Base-by-base conservation (phyloP, 2,888 invertebrate species). In the Hoplodrina ambigua region DNA sequence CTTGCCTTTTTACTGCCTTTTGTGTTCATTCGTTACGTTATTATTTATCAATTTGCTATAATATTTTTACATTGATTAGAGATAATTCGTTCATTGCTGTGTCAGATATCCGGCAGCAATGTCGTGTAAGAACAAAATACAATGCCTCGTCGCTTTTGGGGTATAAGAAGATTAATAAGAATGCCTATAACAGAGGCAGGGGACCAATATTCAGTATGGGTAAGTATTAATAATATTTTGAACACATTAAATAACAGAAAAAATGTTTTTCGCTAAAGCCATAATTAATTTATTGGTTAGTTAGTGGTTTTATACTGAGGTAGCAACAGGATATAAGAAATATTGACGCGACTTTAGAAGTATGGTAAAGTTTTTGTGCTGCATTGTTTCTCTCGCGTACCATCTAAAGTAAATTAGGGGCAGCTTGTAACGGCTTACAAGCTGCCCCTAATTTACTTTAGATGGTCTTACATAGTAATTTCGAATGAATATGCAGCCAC, bases 161-260 rank as follows among this genome's bases (percentile, higher is more conserved):
- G 89, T 82, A 75, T 95, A 83, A 96, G 95, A 81, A 96, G 96
- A 81, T 93, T 97, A 93, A 92, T 97, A 83, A 94, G 90, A 86
- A 97, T 97, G 97, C 95, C 96, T 85, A 81, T 94, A 37, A 88
- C 91, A 30, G 96, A 95, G 81, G 83, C 92, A 72, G 93, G 92
- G 71, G 96, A 97, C 89, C 96, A 97, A 88, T 97, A 97, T 92
- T 96, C 97, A 71, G 93, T 96, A 84, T 97, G 96, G 97, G 97
- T 97, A 92, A 94, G 96, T 84, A 57, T 61, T 78, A 55, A 17
- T 19, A 25, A 49, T 30, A 56, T 15, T 30, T 30, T 20, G 20
- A 20, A 60, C 25, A 46, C 17, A 0, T 10, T 25, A 13, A 54
- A 0, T 62, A 30, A 33, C 10, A 52, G 19, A 56, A 19, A 52